Evolutionary conservation across 2,888 invertebrate species (phyloP), one percentile per base, ranked within the genome.

Genomic region (Melinaea marsaeus): DNA sequence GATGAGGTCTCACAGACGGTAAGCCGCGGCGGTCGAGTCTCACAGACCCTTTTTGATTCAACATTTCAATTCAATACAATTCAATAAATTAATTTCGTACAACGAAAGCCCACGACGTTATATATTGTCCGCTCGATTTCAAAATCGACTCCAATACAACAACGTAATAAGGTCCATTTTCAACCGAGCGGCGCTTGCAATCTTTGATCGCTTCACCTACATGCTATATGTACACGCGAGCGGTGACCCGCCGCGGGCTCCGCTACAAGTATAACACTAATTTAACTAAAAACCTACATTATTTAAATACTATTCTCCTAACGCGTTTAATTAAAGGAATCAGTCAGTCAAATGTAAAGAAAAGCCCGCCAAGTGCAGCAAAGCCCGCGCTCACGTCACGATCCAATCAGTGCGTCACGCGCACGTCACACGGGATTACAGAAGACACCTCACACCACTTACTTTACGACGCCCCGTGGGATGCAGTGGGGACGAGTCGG

Each of bases 141-240:
- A 32, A 51, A 51, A 51, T 51, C 2, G 51, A 51, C 51, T 51
- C 32, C 7, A 51, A 51, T 51, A 32, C 51, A 32, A 7, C 9
- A 22, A 51, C 32, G 32, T 22, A 32, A 32, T 51, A 32, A 32
- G 32, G 51, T 32, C 57, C 32, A 55, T 34, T 58, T 37, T 55
- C 37, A 60, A 42, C 42, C 32, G 48, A 59, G 56, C 60, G 59
- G 56, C 61, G 55, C 55, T 57, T 59, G 77, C 80, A 77, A 80
- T 80, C 81, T 79, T 79, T 66, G 80, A 88, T 87, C 79, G 85
- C 86, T 72, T 70, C 69, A 76, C 80, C 79, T 75, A 73, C 68
- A 62, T 68, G 61, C 82, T 86, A 86, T 88, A 89, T 88, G 75
- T 88, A 89, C 88, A 88, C 34, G 69, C 81, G 85, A 85, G 82